Base-by-base conservation (phyloP, 2,113 vertebrate genomes). In the Mungos mungo region DNA sequence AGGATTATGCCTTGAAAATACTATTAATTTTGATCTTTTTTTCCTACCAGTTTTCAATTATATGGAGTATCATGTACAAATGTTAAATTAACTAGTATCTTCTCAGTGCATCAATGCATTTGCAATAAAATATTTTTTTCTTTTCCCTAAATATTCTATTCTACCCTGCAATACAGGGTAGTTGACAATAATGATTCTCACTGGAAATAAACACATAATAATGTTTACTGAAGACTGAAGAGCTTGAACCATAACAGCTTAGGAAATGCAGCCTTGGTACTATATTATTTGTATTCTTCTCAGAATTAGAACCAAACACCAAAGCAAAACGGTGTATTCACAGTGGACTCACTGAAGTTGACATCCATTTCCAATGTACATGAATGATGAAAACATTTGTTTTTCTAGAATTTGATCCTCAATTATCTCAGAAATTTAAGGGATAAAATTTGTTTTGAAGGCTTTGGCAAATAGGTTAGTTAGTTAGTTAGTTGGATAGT, bases 291-390 rank as follows among this genome's bases (percentile, higher is more conserved):
- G 52, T 80, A 82, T 97, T 96, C 45, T 89, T 77, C 71, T 86
- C 79, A 82, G 91, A 97, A 90, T 97, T 96, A 94, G 81, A 98
- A 94, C 88, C 95, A 60, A 60, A 60, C 21, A 90, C 98, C 96
- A 95, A 77, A 95, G n/a, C 25, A 97, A 98, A 98, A 95, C 83
- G 65, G 89, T 97, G 5, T 74, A 77, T 97, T 90, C 93, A 72
- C 93, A 97, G 85, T 93, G 96, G 92, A 95, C 38, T 81, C 81
- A 92, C 93, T 94, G 92, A 74, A 98, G 31, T 96, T 95, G 97
- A 77, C 83, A 84, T 76, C 52, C 57, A 60, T 60, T 92, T 2
- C 71, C 83, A 90, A n/a, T 93, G 88, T 88, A 93, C 29, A 72
- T 65, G 66, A 97, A 89, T 60, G 96, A 92, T 90, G 76, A 89